Percentiles rank a stretch among this genome's conserved stretches.
Conservation (phyloP, 2,797 vertebrate species). For the Lepilemur ruficaudatus region DNA sequence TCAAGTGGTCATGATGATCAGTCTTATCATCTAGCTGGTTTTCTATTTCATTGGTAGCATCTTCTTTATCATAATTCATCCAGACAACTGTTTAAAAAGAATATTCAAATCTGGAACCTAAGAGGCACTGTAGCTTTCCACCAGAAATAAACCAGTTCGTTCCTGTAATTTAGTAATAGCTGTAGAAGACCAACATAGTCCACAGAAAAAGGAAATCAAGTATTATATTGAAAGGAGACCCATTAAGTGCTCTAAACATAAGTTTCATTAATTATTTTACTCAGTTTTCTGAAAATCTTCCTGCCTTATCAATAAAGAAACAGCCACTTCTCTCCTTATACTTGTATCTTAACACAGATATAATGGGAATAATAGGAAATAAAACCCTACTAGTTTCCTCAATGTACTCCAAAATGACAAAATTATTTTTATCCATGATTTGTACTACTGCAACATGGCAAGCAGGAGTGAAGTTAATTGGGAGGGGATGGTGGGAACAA, state of each 20-base stretch:
- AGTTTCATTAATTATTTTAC: conserved; percentile 45
- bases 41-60: conserved; percentile 2
- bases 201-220: conserved; percentile 45
- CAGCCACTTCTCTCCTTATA: not conserved
- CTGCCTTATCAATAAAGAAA: conserved; percentile 28
- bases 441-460: conserved; percentile 1
- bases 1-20: not conserved
- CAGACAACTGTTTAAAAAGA: conserved; percentile 47
- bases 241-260: conserved; percentile 43
- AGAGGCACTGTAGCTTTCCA: conserved; percentile 38
- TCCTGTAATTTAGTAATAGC: not conserved
- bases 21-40: not conserved
- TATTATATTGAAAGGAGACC: conserved; percentile 28
- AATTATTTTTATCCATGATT: conserved; percentile 38
- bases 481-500: not conserved
- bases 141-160: conserved; percentile 23
- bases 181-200: conserved; percentile 3
- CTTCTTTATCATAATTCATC: conserved; percentile 37
- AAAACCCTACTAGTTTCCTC: not conserved
- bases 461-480: not conserved
- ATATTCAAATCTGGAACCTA: conserved; percentile 46
- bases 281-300: conserved; percentile 53
- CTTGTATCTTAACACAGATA: not conserved
- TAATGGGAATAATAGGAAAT: conserved; percentile 32
- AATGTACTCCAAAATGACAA: conserved; percentile 30